phyloP scores from a whole-genome alignment of 2,888 invertebrate genomes.

The Criorhina ranunculi region DNA sequence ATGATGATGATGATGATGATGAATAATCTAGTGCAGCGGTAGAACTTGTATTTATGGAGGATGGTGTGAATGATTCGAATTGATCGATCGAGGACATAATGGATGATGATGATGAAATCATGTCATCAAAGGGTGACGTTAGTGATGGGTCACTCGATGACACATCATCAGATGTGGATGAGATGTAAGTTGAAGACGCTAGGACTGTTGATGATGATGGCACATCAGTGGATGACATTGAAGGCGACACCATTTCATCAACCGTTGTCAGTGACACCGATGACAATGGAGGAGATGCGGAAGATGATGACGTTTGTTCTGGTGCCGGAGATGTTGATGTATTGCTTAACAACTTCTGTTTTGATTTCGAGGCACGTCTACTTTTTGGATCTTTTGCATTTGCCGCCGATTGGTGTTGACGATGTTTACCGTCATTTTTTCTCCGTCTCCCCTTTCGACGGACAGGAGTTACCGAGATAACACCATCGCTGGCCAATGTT shows the following conservation, averaged over 20 bases:
- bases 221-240: conserved; percentile 55
- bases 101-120: conserved; percentile 36
- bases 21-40: conserved; percentile 55
- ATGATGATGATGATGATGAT: conserved; percentile 53
- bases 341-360: conserved; percentile 54
- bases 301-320: conserved; percentile 41
- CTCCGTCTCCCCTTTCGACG: conserved; percentile 81
- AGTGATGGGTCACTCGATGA: conserved; percentile 32
- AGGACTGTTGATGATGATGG: conserved; percentile 56
- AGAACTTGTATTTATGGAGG: conserved; percentile 61
- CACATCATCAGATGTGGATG: conserved; percentile 19
- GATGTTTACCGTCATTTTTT: conserved; percentile 50
- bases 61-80: conserved; percentile 49
- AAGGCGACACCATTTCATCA: conserved; percentile 55
- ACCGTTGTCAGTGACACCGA: conserved; percentile 28
- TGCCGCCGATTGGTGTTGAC: conserved; percentile 44
- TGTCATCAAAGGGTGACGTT: conserved; percentile 27
- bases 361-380: conserved; percentile 67
- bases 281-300: conserved; percentile 35
- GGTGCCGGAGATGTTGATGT: conserved; percentile 41
- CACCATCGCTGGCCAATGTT: conserved; percentile 79
- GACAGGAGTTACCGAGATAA: conserved; percentile 27
- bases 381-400: conserved; percentile 75
- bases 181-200: conserved; percentile 35
- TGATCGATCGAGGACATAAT: conserved; percentile 6